Evolutionary conservation across 2,888 invertebrate species (phyloP).

Genomic region (Diadegma fenestrale): DNA sequence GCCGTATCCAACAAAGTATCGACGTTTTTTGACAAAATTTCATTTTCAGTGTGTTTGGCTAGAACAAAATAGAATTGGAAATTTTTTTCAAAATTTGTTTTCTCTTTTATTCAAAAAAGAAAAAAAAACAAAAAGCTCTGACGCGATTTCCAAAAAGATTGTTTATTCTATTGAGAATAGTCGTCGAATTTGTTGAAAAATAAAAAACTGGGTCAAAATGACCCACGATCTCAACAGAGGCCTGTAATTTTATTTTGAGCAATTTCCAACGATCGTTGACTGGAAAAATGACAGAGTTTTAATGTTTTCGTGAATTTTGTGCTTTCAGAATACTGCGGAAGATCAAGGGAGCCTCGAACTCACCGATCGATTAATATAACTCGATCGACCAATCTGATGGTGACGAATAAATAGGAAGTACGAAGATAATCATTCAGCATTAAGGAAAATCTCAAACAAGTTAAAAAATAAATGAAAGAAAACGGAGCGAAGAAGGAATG

Average conservation of each 20-base stretch:
- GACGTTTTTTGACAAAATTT: too few species aligned
- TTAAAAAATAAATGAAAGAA: constrained; percentile 25
- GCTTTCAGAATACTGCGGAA: constrained; percentile 73
- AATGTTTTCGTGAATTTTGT: constrained; percentile 55
- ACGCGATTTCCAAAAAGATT: not conserved
- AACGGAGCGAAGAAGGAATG: constrained; percentile 27
- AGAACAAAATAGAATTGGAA: too few species aligned
- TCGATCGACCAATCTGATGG: constrained; percentile 47
- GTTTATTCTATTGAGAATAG: too few species aligned
- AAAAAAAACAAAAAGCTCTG: too few species aligned
- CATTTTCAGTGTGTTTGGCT: too few species aligned
- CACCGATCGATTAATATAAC: constrained; percentile 73
- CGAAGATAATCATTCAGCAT: constrained; percentile 62
- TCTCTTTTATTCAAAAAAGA: too few species aligned
- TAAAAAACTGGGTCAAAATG: not conserved
- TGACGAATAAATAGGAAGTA: constrained; percentile 65
- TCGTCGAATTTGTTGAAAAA: too few species aligned
- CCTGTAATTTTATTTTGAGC: not conserved
- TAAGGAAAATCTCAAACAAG: constrained; percentile 28
- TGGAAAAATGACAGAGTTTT: not conserved
- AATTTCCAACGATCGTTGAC: not conserved
- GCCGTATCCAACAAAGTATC: too few species aligned
- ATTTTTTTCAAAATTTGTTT: too few species aligned
- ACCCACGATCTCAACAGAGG: not conserved
- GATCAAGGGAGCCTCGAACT: constrained; percentile 67